Evolutionary conservation across 2,797 vertebrate genomes (phyloP), one percentile per base, ranked within the genome.

Genomic region (Takifugu ocellatus): DNA sequence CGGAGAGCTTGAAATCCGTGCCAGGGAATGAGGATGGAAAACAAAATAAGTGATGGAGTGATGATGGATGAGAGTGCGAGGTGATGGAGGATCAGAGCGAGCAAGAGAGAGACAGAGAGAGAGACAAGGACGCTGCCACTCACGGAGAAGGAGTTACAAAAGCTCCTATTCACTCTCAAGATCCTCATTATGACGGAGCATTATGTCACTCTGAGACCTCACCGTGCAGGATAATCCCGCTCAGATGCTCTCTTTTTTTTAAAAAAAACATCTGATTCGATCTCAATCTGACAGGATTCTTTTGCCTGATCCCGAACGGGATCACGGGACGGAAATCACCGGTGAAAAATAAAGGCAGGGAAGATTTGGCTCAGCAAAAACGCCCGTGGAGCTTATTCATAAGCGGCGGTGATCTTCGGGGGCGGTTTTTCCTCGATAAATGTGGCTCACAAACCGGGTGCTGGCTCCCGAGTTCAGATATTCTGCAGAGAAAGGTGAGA

Each of bases 111-210:
- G 50, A 14, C 54, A 61, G 63, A 52, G 59, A 71, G 66, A 72
- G 63, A 64, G 68, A 27, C 49, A 25, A 56, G 52, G 60, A 69
- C 66, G 69, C 46, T 63, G 72, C 39, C 55, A 63, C 58, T 60
- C 6, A 21, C 21, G 21, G 49, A 61, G 69, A 51, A 63, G 61
- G 63, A 85, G 81, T 56, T 55, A 85, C 77, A 70, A 39, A 59
- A 65, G 64, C 21, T 72, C 57, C 70, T 81, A 64, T 51, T 60
- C 68, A 59, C 72, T 69, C 68, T 77, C 60, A 57, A 74, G 76
- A 76, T 77, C 31, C 53, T 64, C 59, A 77, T 68, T 76, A 64
- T 61, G 69, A 50, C 61, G 61, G 63, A 85, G 81, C 59, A 77
- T 68, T 76, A 44, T 47, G 56, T 62, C 49, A 45, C 53, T 72